These are phyloP conservation scores for Orbicella faveolata DNA, from an alignment of 64 coral and sea anemone species.

Conservation along the genomic window DNA sequence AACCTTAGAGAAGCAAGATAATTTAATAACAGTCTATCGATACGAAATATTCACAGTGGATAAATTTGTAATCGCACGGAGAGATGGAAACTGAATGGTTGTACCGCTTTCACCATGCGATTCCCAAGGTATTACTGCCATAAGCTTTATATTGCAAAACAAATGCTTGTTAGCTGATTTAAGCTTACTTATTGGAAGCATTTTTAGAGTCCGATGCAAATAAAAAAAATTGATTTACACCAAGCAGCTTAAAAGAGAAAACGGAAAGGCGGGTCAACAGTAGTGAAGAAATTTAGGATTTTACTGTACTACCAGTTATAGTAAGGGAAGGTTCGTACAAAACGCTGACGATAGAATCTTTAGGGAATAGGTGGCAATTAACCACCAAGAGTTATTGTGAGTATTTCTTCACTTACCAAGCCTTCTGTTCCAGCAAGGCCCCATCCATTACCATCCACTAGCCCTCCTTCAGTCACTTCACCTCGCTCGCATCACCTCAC, in stretches of 20 bases:
- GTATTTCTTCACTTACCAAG: conserved; percentile 13
- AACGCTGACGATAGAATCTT: neutral
- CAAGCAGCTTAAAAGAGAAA: neutral
- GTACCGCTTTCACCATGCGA: neutral
- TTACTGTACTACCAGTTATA: neutral
- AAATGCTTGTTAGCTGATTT: neutral
- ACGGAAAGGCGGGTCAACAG: neutral
- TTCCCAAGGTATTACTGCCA: neutral
- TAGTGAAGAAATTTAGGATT: neutral
- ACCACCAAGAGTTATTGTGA: neutral
- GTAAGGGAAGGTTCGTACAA: neutral
- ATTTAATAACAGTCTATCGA: neutral
- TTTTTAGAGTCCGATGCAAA: neutral
- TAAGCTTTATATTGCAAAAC: neutral
- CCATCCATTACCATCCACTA: neutral
- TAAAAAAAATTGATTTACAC: neutral
- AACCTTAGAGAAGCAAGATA: neutral
- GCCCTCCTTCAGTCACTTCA: neutral
- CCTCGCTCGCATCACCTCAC: neutral
- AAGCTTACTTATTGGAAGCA: neutral
- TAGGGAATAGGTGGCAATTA: neutral
- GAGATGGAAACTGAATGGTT: neutral
- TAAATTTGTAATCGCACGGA: neutral
- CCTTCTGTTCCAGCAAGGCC: conserved; percentile 23
- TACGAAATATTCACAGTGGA: neutral